These are phyloP conservation scores for Druon quercuslanigerum DNA, from an alignment of 1,140 invertebrate species.

Conservation along the genomic window DNA sequence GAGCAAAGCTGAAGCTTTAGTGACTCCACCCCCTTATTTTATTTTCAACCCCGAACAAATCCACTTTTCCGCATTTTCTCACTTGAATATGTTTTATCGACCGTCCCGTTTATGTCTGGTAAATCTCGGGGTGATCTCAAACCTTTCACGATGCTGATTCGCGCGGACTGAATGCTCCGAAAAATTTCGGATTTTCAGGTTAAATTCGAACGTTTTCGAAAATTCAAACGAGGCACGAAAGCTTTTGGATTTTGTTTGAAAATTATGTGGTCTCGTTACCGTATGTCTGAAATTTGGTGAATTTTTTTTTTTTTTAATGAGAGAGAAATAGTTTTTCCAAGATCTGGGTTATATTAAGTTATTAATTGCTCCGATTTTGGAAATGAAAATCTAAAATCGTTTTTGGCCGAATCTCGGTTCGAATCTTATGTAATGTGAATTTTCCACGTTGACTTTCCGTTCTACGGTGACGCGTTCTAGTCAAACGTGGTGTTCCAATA, in stretches of 20 bases:
- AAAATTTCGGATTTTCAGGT: neutral
- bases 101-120: neutral
- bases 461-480: neutral
- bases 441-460: neutral
- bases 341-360: no score
- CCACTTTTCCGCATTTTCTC: neutral
- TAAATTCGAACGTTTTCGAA: neutral
- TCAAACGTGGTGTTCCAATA: neutral
- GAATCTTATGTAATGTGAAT: conserved; percentile 9
- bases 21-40: neutral
- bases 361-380: neutral
- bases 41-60: neutral
- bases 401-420: neutral
- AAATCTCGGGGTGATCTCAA: conserved; percentile 3
- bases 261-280: no score
- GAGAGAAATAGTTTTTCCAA: no score
- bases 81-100: conserved; percentile 3
- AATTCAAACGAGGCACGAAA: no score
- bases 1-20: neutral
- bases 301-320: neutral
- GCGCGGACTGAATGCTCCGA: neutral
- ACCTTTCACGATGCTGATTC: conserved; percentile 20
- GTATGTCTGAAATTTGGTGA: neutral
- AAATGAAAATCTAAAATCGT: neutral
- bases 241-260: no score